Evolutionary conservation across 2,888 invertebrate species (phyloP).

Genomic region (Drosophila mercatorum): DNA sequence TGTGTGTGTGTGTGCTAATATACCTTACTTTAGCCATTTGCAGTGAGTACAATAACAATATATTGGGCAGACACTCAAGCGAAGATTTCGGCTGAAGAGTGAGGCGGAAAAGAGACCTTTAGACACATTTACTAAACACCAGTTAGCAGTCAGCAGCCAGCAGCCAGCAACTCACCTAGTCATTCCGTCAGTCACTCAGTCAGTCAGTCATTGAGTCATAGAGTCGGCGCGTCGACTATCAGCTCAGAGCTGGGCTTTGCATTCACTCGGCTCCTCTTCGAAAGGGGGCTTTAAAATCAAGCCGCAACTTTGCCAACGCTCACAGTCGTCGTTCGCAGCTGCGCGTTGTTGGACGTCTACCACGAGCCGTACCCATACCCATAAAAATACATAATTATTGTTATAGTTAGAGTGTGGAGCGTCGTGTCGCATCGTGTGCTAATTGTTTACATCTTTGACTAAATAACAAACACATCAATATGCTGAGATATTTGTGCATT

Average conservation of each 20-base stretch:
- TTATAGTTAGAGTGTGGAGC: neutral
- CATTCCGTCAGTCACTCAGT: constrained; percentile 25
- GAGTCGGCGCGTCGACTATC: constrained; percentile 9
- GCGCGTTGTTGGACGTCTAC: constrained; percentile 53
- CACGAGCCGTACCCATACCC: constrained; percentile 5
- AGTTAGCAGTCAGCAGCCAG: constrained; percentile 12
- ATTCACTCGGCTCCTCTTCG: constrained; percentile 17
- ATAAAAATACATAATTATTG: constrained; percentile 7
- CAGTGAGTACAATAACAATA: constrained; percentile 6
- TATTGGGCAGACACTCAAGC: constrained; percentile 8
- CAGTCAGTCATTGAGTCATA: constrained; percentile 12
- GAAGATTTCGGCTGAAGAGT: constrained; percentile 17
- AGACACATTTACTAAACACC: constrained; percentile 32
- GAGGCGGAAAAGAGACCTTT: constrained; percentile 34
- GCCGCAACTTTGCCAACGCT: constrained; percentile 30
- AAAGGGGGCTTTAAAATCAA: constrained; percentile 65
- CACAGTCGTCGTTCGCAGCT: constrained; percentile 70
- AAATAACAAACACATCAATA: constrained; percentile 20
- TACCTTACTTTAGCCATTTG: neutral
- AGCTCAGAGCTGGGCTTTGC: constrained; percentile 30
- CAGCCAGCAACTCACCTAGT: constrained; percentile 5
- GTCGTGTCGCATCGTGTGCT: constrained; percentile 6
- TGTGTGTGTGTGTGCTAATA: neutral
- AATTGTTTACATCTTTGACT: constrained; percentile 3
- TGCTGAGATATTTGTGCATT: constrained; percentile 55